These are phyloP conservation scores for Habropoda laboriosa DNA, from an alignment of 1,140 invertebrate genomes.

Conservation along the genomic window DNA sequence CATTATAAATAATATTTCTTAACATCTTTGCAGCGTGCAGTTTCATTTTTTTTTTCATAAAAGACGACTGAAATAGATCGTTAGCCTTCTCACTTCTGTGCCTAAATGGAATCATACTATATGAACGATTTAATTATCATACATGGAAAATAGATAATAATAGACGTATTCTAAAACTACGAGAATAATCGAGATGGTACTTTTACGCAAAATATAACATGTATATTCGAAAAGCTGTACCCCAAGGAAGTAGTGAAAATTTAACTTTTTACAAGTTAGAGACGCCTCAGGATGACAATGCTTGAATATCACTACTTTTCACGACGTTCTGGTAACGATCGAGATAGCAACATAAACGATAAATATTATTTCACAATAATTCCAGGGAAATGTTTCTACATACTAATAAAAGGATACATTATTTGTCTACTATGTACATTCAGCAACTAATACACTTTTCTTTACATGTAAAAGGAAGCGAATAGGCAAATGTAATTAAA, in stretches of 20 bases:
- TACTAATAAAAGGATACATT: slow-evolving; percentile 38
- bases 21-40: slow-evolving; percentile 6
- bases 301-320: slow-evolving; percentile 3
- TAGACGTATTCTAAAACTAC: slow-evolving; percentile 15
- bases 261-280: slow-evolving; percentile 12
- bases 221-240: background rate
- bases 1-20: background rate
- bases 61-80: slow-evolving; percentile 27
- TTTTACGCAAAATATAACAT: background rate
- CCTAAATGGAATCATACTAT: slow-evolving; percentile 19
- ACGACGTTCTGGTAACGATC: background rate
- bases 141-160: slow-evolving; percentile 29
- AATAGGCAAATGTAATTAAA: slow-evolving; percentile 36
- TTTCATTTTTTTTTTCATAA: slow-evolving; percentile 12
- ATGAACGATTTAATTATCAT: background rate
- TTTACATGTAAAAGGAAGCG: slow-evolving; percentile 25
- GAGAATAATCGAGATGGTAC: background rate
- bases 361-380: slow-evolving; percentile 35
- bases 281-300: background rate
- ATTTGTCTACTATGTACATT: slow-evolving; percentile 55
- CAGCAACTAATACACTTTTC: slow-evolving; percentile 31
- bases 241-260: background rate
- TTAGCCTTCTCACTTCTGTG: slow-evolving; percentile 41
- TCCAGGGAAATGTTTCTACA: slow-evolving; percentile 31
- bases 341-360: background rate